Base-by-base conservation (phyloP, 2,113 vertebrate genomes). In the Thunnus maccoyii region DNA sequence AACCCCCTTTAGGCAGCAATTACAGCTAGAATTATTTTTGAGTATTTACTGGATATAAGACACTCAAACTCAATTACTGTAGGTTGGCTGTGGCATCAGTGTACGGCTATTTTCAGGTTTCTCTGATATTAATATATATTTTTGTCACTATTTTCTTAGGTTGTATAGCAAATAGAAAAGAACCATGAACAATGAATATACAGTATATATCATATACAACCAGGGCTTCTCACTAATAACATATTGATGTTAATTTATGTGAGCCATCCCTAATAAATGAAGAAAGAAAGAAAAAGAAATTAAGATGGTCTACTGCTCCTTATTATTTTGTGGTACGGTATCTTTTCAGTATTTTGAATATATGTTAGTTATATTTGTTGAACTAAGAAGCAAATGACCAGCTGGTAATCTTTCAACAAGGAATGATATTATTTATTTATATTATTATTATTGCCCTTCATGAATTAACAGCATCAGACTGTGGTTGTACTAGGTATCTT, bases 61-160 rank as follows among this genome's bases (percentile, higher is more conserved):
- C 56, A n/a, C 61, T 71, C 25, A 47, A 30, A 61, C 36, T 78
- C 71, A 63, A 11, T 68, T 41, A 41, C 36, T 41, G 36, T 55
- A 54, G 8, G 22, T 20, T 62, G 46, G 11, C 27, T 30, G 18
- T 47, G 14, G 22, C 46, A 11, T 63, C 14, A 64, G 36, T 51
- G 15, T 58, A 58, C 12, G 20, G 2, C 25, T 52, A 44, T 65
- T 36, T 62, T 68, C 30, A 11, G n/a, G 22, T 44, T 25, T 80
- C 20, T 52, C 12, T 2, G 27, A 27, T 57, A 41, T 48, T 14
- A 12, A 0, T 1, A n/a, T 1, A n/a, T 20, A 32, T 47, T 41
- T n/a, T 64, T 20, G 18, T 17, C 11, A 41, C 10, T 27, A 16
- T n/a, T 48, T 32, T 41, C 9, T 30, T 7, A 9, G 36, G 36